Evolutionary conservation across 2,888 invertebrate species (phyloP), one percentile per base, ranked within the genome.

Genomic region (Mesorhabditis spiculigera): DNA sequence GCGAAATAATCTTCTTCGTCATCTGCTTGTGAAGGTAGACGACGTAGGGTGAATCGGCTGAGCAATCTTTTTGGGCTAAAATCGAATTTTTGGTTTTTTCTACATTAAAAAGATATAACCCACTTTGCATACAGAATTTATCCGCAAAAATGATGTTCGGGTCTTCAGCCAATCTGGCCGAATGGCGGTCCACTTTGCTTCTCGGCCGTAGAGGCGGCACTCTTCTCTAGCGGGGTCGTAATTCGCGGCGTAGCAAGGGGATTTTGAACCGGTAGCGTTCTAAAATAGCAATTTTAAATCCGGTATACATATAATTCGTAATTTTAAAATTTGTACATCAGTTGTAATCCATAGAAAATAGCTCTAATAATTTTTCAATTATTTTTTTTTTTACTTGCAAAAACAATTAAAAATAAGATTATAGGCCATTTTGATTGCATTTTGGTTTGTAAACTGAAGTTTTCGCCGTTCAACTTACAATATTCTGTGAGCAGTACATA

Each of bases 401-500:
- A n/a, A n/a, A n/a, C n/a, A n/a, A n/a, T n/a, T n/a, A n/a, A n/a
- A n/a, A n/a, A n/a, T n/a, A n/a, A n/a, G n/a, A n/a, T n/a, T n/a
- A n/a, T n/a, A n/a, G n/a, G n/a, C n/a, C n/a, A n/a, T n/a, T n/a
- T n/a, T n/a, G n/a, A n/a, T n/a, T n/a, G n/a, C n/a, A n/a, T n/a
- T n/a, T n/a, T n/a, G n/a, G n/a, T n/a, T n/a, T n/a, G n/a, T n/a
- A 28, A 28, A 3, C 28, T 28, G 28, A 28, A 50, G n/a, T 2
- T 50, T 50, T n/a, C 1, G 58, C n/a, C 58, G 1, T 3, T 50
- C 41, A 28, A 63, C 74, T 71, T 63, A 77, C 80, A 68, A 75
- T 78, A 65, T 78, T 77, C 65, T 77, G 76, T 50, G 75, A 75
- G 67, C 80, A 80, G 67, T 78, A 77, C 76, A 77, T 76, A 62